phyloP scores from a whole-genome alignment of 2,113 vertebrate species.

The Barbus barbus region DNA sequence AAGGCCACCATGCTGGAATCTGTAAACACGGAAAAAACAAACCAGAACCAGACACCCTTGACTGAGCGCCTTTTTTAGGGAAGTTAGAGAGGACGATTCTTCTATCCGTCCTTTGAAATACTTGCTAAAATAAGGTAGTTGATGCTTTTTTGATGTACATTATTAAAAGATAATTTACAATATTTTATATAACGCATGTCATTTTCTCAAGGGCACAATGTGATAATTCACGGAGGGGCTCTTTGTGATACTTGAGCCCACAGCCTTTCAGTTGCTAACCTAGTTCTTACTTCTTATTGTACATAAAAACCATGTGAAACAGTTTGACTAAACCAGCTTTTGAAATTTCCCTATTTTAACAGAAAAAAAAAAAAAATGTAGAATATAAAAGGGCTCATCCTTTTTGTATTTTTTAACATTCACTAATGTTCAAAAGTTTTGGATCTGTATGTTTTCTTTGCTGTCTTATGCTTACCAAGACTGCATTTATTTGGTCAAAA shows the following conservation, averaged over 20 bases:
- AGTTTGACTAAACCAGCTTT: not conserved
- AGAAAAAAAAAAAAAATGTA: not conserved
- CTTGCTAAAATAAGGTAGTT: not conserved
- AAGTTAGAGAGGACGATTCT: no score
- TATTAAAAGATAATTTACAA: not conserved
- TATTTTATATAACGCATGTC: not conserved
- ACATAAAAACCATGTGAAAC: not conserved
- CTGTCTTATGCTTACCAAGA: not conserved
- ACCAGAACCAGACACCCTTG: conserved; percentile 23
- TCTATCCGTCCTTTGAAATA: no score
- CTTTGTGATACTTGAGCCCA: not conserved
- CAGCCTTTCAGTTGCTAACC: not conserved
- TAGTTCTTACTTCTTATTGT: not conserved
- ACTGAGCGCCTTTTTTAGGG: not conserved
- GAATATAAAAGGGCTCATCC: not conserved
- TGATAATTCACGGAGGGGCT: not conserved
- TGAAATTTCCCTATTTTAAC: not conserved
- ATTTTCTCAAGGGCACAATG: not conserved
- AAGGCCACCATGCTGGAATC: conserved; percentile 28
- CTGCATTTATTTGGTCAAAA: not conserved
- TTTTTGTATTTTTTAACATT: not conserved
- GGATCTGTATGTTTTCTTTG: not conserved
- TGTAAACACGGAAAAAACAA: conserved; percentile 26
- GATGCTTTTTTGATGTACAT: not conserved
- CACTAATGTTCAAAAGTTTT: no score